phyloP scores from a whole-genome alignment of 2,888 invertebrate species.

The Globia sparganii region DNA sequence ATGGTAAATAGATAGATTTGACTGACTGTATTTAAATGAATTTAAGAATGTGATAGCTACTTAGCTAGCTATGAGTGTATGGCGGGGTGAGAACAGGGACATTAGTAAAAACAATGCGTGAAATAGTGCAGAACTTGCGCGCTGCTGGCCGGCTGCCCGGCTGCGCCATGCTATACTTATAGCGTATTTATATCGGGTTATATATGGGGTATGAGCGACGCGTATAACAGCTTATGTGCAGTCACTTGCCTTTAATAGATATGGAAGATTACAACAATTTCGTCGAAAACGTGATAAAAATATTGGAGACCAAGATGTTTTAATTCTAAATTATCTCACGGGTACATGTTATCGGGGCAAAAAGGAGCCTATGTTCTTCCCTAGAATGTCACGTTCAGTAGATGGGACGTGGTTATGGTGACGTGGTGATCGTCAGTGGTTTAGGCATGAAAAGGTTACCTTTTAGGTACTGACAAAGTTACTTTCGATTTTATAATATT shows the following conservation, averaged over 20 bases:
- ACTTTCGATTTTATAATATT: no score
- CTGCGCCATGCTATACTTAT: conserved; percentile 6
- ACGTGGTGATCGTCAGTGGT: background rate
- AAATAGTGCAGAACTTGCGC: conserved; percentile 55
- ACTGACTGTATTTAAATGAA: background rate
- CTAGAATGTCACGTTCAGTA: background rate
- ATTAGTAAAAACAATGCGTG: conserved; percentile 42
- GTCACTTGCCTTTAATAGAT: background rate
- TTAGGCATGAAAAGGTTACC: background rate
- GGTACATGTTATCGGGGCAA: background rate
- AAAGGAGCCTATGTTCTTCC: background rate
- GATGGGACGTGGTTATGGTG: background rate
- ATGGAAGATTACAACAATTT: background rate
- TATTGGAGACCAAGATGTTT: background rate
- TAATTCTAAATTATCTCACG: background rate
- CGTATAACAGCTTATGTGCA: conserved; percentile 22
- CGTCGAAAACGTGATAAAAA: background rate
- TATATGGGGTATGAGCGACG: conserved; percentile 1
- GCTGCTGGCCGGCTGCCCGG: conserved; percentile 50
- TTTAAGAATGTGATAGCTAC: conserved; percentile 8
- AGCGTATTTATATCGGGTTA: conserved; percentile 32
- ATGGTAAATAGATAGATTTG: background rate
- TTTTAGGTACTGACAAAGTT: no score
- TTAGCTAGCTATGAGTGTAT: background rate
- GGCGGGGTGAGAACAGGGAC: conserved; percentile 16